Base-by-base conservation (phyloP, 2,113 vertebrate genomes). In the Hydrolagus affinis region DNA sequence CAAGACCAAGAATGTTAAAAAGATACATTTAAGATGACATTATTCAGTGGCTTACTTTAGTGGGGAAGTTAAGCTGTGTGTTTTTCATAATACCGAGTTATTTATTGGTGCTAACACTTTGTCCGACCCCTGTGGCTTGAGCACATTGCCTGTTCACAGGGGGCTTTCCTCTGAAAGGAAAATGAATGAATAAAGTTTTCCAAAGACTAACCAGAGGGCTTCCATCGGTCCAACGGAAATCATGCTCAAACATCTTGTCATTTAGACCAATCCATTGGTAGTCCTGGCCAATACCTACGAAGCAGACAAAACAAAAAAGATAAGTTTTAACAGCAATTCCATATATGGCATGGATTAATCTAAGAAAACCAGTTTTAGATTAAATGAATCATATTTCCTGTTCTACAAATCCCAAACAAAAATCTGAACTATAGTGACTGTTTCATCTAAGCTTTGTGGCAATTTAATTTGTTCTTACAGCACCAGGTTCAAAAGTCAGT, bases 181-280 rank as follows among this genome's bases (percentile, higher is more conserved):
- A 17, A 64, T 30, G 64, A 83, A 4, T 32, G 62, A 83, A 83
- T 8, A 68, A 71, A 71, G 69, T 17, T 10, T 71, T 44, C 85
- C 30, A 85, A 12, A 72, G 68, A 92, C 95, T 97, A 95, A 99
- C 98, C 96, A 97, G 89, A 0, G 93, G 87, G 74, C 93, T 93
- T 87, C 96, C 95, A 88, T 99, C 97, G 3, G 96, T 98, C 98
- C 98, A 99, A 28, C 95, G 96, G 93, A 99, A 99, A 90, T 99
- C 98, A 23, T 92, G 95, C 89, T 99, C 96, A 92, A 95, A 99
- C 97, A 98, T 97, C 92, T 98, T 99, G 94, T 99, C 98, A 85
- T 98, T 99, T 86, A 99, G 93, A 70, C 98, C 98, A 72, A 99
- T 97, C 98, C 98, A 99, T 90, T 99, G 98, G 88, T 99, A 99